Evolutionary conservation across 2,113 vertebrate genomes (phyloP), one percentile per base, ranked within the genome.

Genomic region (Chrysemys picta): DNA sequence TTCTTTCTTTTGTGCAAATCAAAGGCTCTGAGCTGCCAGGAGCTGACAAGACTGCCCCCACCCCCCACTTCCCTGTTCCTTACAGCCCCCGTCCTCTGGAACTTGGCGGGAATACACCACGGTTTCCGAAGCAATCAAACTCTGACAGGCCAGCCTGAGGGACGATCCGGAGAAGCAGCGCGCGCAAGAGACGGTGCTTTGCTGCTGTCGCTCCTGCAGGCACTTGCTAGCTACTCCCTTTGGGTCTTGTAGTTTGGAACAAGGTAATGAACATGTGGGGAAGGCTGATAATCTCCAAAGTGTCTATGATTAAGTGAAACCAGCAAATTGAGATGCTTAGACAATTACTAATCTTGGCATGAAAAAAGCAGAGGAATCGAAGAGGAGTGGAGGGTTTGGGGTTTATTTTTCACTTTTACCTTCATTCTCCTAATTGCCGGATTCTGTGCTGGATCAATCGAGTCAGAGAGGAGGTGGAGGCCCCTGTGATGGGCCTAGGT

Each of bases 301-400:
- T 89, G 95, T n/a, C 97, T 97, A 93, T 96, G 97, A 97, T 97
- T 96, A 96, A 97, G 96, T 82, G 97, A 97, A 96, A 96, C 82
- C 97, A 83, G 94, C 95, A 97, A 97, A 97, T 96, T 96, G 97
- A 97, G 97, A 97, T 97, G 96, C 97, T 97, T 88, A 95, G 95
- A 98, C 97, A 98, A 97, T 98, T 97, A 97, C 95, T 91, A 96
- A 96, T 88, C 91, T 92, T 96, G 96, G 96, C 94, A 24, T 96
- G 96, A 85, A 94, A 29, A 91, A 86, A 93, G 45, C 24, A 75
- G 80, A 81, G 42, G 88, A 97, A 96, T 95, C 95, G 96, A 97
- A 97, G 94, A 86, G 45, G 82, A 96, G 5, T 5, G 0, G 72
- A 89, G 49, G 62, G 75, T 84, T 90, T 88, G 76, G 89, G 91